These are phyloP conservation scores for Neomorphus geoffroyi DNA, from an alignment of 2,797 vertebrate species.

Conservation along the genomic window DNA sequence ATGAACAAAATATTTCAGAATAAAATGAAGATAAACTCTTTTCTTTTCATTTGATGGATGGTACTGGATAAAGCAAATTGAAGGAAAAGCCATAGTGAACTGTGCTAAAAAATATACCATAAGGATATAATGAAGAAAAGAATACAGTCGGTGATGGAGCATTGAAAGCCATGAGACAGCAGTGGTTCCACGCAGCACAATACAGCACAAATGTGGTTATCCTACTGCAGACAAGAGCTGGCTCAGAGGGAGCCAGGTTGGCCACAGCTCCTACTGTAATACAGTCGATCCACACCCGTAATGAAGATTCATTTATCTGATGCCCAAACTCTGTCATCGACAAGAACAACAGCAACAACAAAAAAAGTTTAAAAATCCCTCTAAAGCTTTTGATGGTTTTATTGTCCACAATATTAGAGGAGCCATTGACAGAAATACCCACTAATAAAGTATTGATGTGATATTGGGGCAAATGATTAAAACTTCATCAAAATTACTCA, in stretches of 20 bases:
- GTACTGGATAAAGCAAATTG: background rate
- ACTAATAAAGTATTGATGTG: background rate
- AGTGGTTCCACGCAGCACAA: background rate
- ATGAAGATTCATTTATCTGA: background rate
- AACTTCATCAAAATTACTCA: background rate
- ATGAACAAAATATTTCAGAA: background rate
- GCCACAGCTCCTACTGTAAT: background rate
- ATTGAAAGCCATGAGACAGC: background rate
- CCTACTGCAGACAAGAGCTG: background rate
- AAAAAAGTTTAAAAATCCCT: background rate
- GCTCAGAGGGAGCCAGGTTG: background rate
- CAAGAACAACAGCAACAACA: background rate
- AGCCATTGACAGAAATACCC: background rate
- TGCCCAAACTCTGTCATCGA: background rate
- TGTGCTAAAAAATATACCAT: background rate
- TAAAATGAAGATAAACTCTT: background rate
- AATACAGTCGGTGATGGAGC: background rate
- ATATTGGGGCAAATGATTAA: background rate
- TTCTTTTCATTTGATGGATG: background rate
- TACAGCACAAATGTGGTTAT: background rate
- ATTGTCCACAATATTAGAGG: background rate
- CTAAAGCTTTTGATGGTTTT: constrained; percentile 5
- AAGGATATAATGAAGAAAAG: background rate
- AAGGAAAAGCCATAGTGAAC: background rate
- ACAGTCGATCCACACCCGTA: background rate